phyloP scores from a whole-genome alignment of 2,113 vertebrate species.

The Pollimyrus isidori region DNA sequence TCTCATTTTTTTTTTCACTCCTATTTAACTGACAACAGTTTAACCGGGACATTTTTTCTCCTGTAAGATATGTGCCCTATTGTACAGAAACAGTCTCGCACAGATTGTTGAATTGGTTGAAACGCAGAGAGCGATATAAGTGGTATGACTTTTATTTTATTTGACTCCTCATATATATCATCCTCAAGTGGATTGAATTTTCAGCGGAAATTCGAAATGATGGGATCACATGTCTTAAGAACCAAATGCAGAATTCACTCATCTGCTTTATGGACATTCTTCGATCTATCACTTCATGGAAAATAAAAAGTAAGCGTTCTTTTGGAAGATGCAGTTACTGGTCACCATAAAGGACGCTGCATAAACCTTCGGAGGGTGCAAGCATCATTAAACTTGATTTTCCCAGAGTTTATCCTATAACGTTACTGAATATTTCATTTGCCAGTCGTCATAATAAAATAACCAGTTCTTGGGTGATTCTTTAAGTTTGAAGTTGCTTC shows the following conservation, averaged over 20 bases:
- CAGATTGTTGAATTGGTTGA: neutral
- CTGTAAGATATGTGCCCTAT: neutral
- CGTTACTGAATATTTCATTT: neutral
- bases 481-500: neutral
- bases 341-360: slow-evolving; percentile 36
- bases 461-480: neutral
- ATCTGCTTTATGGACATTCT: slow-evolving; percentile 26
- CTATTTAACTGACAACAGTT: neutral
- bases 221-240: neutral
- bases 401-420: slow-evolving; percentile 40
- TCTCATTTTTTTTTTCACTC: neutral
- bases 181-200: neutral
- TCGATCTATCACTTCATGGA: slow-evolving; percentile 47
- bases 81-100: neutral
- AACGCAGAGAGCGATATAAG: neutral
- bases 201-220: neutral
- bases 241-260: neutral
- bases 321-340: slow-evolving; percentile 36
- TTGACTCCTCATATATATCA: neutral
- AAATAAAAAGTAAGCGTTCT: slow-evolving; percentile 51
- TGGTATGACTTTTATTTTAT: neutral
- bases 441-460: neutral
- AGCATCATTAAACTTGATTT: slow-evolving; percentile 57
- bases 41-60: neutral
- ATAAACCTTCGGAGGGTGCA: slow-evolving; percentile 33